Evolutionary conservation across 2,888 invertebrate genomes (phyloP).

Genomic region (Agonopterix heracliana): DNA sequence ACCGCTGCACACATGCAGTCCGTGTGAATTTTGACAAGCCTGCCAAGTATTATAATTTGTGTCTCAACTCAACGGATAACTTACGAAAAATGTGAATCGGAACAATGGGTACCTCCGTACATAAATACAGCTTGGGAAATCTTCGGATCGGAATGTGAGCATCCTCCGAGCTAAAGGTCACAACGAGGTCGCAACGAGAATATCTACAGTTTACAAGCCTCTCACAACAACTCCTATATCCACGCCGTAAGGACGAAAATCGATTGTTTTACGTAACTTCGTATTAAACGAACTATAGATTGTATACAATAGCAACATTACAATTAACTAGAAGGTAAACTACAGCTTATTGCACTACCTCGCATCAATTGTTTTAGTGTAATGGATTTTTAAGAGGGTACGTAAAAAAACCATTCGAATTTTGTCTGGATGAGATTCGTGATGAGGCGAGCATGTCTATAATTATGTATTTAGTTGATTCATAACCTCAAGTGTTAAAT

Average conservation of each 20-base stretch:
- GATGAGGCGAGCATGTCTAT: no score
- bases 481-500: no score
- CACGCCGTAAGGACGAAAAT: no score
- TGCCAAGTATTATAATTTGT: no score
- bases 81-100: background rate
- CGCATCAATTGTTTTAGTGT: slow-evolving; percentile 24
- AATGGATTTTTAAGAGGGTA: slow-evolving; percentile 32
- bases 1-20: no score
- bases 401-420: slow-evolving; percentile 1
- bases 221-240: no score
- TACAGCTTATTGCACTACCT: slow-evolving; percentile 15
- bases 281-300: slow-evolving; percentile 22
- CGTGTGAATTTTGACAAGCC: no score
- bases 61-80: no score
- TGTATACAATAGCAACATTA: slow-evolving; percentile 40
- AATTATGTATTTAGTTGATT: no score
- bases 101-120: slow-evolving; percentile 14
- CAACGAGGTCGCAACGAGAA: slow-evolving; percentile 44
- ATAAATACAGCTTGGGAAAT: slow-evolving; percentile 48
- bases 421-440: background rate
- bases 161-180: slow-evolving; percentile 61
- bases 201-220: background rate
- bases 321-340: slow-evolving; percentile 51
- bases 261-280: slow-evolving; percentile 6
- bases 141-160: slow-evolving; percentile 62